A percentile compares a stretch with the other conserved stretches of the same genome.
Evolutionary conservation across 1,140 invertebrate species (phyloP).

Genomic region (Caenorhabditis tropicalis): DNA sequence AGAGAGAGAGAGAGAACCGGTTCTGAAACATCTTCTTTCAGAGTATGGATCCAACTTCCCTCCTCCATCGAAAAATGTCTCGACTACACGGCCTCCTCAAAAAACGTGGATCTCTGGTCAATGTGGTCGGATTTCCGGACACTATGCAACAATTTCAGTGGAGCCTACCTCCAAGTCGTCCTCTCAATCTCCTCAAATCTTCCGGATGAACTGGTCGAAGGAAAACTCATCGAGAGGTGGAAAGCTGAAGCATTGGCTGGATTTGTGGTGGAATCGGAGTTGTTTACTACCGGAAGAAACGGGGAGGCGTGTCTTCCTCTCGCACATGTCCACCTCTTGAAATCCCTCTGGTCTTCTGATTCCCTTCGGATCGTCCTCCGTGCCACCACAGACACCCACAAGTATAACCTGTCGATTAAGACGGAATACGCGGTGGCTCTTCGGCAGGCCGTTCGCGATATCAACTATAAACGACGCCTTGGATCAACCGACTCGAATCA

Average conservation of each 20-base stretch:
- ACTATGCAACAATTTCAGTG: constrained; percentile 46
- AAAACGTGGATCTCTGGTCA: constrained; percentile 58
- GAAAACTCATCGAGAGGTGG: constrained; percentile 55
- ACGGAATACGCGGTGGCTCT: background rate
- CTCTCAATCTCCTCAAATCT: constrained; percentile 49
- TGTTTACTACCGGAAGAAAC: background rate
- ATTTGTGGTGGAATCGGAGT: constrained; percentile 46
- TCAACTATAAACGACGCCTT: background rate
- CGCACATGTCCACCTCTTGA: background rate
- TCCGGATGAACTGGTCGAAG: constrained; percentile 60
- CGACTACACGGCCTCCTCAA: background rate
- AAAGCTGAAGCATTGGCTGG: constrained; percentile 61
- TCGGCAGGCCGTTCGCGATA: background rate
- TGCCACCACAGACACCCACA: background rate
- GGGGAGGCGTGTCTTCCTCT: background rate
- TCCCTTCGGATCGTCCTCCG: background rate
- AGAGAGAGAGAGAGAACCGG: too few relatives aligned
- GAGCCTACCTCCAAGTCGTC: background rate
- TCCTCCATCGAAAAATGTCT: constrained; percentile 33
- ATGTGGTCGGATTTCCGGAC: constrained; percentile 62
- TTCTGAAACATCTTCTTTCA: constrained; percentile 34
- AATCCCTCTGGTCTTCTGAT: constrained; percentile 29
- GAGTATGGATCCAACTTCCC: constrained; percentile 65
- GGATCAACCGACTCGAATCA: background rate
- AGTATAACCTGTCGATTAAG: background rate